phyloP scores from a whole-genome alignment of 2,888 invertebrate genomes.

The Tachina grossa region DNA sequence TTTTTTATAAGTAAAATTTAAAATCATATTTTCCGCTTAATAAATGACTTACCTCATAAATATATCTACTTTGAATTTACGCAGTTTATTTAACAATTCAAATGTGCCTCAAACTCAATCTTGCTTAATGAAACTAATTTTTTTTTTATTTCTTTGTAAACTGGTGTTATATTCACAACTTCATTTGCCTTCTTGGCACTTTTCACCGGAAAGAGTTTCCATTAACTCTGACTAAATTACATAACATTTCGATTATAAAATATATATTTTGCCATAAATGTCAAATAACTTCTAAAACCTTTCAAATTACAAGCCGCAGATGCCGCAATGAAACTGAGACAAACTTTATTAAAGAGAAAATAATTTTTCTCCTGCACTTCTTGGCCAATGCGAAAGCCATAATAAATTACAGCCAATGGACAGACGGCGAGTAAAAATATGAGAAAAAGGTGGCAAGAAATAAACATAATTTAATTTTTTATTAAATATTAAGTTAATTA shows the following conservation, averaged over 20 bases:
- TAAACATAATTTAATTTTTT: constrained; percentile 49
- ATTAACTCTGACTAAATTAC: constrained; percentile 21
- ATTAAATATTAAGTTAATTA: constrained; percentile 60
- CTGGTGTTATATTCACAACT: background rate
- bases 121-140: background rate
- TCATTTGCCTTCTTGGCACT: constrained; percentile 1
- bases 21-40: too few species aligned
- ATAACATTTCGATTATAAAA: constrained; percentile 23
- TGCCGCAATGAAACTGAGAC: constrained; percentile 34
- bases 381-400: background rate
- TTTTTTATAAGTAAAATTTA: background rate
- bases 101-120: background rate
- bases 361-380: background rate
- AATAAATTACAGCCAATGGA: constrained; percentile 10
- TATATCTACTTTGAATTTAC: background rate
- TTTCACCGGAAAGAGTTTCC: constrained; percentile 48
- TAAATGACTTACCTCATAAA: too few species aligned
- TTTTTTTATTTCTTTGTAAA: background rate
- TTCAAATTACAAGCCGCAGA: constrained; percentile 27
- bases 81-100: background rate
- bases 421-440: background rate
- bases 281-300: constrained; percentile 56
- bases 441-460: constrained; percentile 41
- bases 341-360: constrained; percentile 8
- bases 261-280: constrained; percentile 47